Percentiles rank a stretch among this genome's conserved stretches.
These are phyloP conservation scores for Prostheceraeus crozeri DNA, from an alignment of 2,888 invertebrate genomes.

Conservation along the genomic window DNA sequence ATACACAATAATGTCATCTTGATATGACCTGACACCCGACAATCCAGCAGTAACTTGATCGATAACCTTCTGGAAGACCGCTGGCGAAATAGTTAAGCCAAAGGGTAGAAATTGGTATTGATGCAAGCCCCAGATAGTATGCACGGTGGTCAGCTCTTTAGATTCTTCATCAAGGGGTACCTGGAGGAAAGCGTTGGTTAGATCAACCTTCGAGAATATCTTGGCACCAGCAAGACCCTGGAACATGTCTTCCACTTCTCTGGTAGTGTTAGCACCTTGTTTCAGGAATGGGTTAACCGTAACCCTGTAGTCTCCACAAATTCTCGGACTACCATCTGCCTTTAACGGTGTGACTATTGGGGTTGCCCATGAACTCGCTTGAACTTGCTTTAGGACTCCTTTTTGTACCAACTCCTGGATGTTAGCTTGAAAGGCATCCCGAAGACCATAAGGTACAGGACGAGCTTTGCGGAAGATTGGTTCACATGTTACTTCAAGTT, in stretches of 20 bases:
- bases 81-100: neutral
- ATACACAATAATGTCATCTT: conserved; percentile 20
- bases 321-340: neutral
- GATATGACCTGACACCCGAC: neutral
- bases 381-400: neutral
- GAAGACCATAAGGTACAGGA: conserved; percentile 7
- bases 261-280: neutral
- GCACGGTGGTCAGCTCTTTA: neutral
- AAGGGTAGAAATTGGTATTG: no score
- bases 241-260: conserved; percentile 27
- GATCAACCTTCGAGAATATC: conserved; percentile 13
- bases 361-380: conserved; percentile 3
- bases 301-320: conserved; percentile 25
- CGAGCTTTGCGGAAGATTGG: conserved; percentile 1
- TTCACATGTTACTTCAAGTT: conserved; percentile 3
- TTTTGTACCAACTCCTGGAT: neutral
- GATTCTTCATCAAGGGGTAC: neutral
- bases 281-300: conserved; percentile 19
- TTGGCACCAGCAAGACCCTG: neutral
- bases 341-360: conserved; percentile 17
- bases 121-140: no score
- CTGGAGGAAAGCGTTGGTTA: neutral
- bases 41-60: neutral
- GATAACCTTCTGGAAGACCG: neutral
- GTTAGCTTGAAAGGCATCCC: neutral